Evolutionary conservation across 2,797 vertebrate genomes (phyloP), one percentile per base, ranked within the genome.

Genomic region (Pipistrellus kuhlii): DNA sequence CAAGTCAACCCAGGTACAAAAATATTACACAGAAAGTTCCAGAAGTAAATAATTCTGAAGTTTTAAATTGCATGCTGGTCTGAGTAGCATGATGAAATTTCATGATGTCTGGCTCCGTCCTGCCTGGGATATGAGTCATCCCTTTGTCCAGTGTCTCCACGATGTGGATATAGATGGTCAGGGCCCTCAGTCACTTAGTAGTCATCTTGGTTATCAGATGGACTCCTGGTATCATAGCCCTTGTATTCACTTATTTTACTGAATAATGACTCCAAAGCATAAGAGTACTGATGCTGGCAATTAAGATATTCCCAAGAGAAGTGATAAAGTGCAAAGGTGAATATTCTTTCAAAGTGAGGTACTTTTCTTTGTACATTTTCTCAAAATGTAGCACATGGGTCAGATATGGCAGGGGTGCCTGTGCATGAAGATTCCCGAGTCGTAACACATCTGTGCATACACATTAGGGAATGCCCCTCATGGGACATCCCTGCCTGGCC

Each of bases 181-280:
- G n/a, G 13, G 48, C n/a, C 48, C 20, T 78, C 51, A 78, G 32
- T 78, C 75, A 25, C 75, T 38, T 23, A 15, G 13, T 8, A 38
- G 32, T 12, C 8, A 14, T 35, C 32, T 38, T 5, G 51, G 21
- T 55, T 38, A 15, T 8, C 51, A 9, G 20, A 55, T 38, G 6
- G 1, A 53, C 51, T 77, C 21, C 25, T 25, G n/a, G 32, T 25
- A 25, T 10, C 21, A 55, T 20, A 35, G 48, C 20, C 30, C 48
- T 51, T 21, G 11, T 53, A 20, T 35, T 53, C 30, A 6, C n/a
- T 23, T 23, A 14, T 25, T 53, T 77, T 4, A 23, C 75, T 53
- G 21, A 35, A 18, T 77, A 4, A 53, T 8, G 48, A 32, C n/a
- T 12, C 20, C 48, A 35, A 14, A 1, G n/a, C 0, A 0, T 1